These are phyloP conservation scores for Drosophila sordidapex DNA, from an alignment of 2,888 invertebrate genomes.

Conservation along the genomic window DNA sequence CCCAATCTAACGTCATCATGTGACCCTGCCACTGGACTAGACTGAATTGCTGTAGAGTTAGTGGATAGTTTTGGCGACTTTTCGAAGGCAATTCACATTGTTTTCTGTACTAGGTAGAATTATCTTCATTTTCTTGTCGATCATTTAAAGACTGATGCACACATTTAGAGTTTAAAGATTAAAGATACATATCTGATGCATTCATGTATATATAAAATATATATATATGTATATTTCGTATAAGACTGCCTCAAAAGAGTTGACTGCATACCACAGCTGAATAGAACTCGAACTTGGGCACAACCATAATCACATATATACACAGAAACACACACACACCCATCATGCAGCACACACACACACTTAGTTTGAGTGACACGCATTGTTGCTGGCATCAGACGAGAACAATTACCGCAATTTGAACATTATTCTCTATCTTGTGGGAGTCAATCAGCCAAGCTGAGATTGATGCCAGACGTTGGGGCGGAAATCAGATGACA, in stretches of 20 bases:
- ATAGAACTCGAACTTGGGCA: conserved; percentile 1
- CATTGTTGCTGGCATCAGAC: conserved; percentile 54
- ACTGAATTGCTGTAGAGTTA: neutral
- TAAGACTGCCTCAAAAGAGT: conserved; percentile 50
- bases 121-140: neutral
- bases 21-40: conserved; percentile 33
- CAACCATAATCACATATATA: conserved; percentile 4
- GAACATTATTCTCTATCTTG: conserved; percentile 41
- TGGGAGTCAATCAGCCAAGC: conserved; percentile 64
- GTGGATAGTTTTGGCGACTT: neutral
- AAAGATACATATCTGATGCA: neutral
- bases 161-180: neutral
- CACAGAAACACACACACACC: neutral
- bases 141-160: neutral
- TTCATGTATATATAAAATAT: neutral
- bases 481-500: conserved; percentile 36
- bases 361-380: conserved; percentile 24
- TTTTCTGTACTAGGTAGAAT: neutral
- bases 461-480: conserved; percentile 32
- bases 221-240: neutral
- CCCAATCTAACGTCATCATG: conserved; percentile 25
- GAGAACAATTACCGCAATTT: conserved; percentile 68
- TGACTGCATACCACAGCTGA: conserved; percentile 19
- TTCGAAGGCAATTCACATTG: conserved; percentile 7
- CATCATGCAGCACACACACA: neutral